These are phyloP conservation scores for Myiotriccus ornatus DNA, from an alignment of 2,797 vertebrate genomes.

Conservation along the genomic window DNA sequence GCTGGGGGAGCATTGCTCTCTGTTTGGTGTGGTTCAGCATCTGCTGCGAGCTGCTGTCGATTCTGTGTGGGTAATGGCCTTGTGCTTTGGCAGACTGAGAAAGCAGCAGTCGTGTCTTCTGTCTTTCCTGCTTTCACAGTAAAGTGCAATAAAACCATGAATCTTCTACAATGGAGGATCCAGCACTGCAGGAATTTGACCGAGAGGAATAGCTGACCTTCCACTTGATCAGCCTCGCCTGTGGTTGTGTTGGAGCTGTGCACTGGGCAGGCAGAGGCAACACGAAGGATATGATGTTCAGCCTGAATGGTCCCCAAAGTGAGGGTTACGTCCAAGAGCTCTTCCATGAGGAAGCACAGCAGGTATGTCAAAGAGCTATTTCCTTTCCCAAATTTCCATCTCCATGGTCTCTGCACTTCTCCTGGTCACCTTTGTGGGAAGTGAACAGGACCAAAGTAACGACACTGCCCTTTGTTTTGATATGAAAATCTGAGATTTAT, in stretches of 20 bases:
- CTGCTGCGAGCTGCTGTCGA: fast-evolving
- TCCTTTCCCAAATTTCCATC: not conserved
- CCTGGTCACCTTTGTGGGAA: not conserved
- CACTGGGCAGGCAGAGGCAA: fast-evolving
- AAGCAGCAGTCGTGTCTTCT: not conserved
- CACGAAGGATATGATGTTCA: not conserved
- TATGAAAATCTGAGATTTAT: not conserved
- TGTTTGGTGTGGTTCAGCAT: not conserved
- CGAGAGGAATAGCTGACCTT: not conserved
- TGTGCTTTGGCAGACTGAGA: not conserved
- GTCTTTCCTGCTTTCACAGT: not conserved
- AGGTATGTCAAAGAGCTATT: slow-evolving; percentile 73
- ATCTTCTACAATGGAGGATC: not conserved
- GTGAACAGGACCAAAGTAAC: not conserved
- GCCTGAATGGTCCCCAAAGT: not conserved
- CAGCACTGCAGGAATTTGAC: not conserved
- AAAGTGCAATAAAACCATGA: slow-evolving; percentile 40
- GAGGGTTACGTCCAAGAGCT: slow-evolving; percentile 82
- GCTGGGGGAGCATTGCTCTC: not conserved
- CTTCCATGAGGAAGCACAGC: slow-evolving; percentile 93
- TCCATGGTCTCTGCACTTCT: not conserved
- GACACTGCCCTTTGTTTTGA: not conserved
- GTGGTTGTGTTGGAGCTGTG: not conserved
- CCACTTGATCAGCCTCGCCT: not conserved
- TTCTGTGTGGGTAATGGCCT: not conserved